phyloP scores from a whole-genome alignment of 2,113 vertebrate species.

The Saccopteryx bilineata region DNA sequence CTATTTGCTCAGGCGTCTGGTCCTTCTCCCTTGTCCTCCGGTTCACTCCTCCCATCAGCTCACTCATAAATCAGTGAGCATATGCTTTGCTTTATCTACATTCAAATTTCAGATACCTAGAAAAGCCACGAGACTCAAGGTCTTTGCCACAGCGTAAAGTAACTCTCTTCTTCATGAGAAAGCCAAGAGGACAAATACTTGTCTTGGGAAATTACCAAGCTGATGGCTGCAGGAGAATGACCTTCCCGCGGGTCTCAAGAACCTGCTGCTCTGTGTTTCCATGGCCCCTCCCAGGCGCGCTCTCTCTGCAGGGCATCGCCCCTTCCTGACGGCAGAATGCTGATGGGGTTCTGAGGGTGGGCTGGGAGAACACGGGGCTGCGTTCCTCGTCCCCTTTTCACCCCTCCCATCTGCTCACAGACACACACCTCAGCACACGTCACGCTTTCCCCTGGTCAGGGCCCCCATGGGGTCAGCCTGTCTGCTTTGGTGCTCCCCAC shows the following conservation, averaged over 20 bases:
- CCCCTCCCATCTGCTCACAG: neutral
- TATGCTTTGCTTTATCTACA: neutral
- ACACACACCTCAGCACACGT: neutral
- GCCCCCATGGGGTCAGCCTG: fast-evolving
- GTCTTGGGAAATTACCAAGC: neutral
- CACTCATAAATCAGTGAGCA: neutral
- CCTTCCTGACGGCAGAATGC: neutral
- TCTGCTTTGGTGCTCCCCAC: neutral
- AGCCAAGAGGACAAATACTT: neutral
- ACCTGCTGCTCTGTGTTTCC: neutral
- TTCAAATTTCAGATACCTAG: neutral
- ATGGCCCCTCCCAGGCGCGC: neutral
- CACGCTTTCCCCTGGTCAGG: neutral
- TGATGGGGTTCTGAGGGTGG: neutral
- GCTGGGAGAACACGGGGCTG: neutral
- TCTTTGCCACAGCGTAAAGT: neutral
- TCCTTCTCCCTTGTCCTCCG: neutral
- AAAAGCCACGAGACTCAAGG: neutral
- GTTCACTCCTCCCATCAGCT: neutral
- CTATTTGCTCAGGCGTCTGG: neutral
- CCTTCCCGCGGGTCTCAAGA: neutral
- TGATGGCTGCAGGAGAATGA: neutral
- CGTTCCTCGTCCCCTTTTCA: neutral
- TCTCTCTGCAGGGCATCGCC: neutral
- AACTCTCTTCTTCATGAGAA: neutral